Base-by-base conservation (phyloP, 1,140 invertebrate genomes). In the Belonocnema kinseyi region DNA sequence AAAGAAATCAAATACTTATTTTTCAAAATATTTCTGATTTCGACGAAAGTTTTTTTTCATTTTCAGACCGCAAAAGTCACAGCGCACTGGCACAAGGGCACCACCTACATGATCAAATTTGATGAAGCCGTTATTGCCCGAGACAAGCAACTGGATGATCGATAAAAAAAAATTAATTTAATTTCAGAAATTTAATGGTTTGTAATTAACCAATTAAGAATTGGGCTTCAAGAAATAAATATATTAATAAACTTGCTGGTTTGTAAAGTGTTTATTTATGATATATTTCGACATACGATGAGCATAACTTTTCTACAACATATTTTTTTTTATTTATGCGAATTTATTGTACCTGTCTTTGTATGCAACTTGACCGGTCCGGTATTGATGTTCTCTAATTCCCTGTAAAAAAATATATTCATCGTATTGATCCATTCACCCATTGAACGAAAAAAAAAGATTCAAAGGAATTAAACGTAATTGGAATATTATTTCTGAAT, bases 31-130 rank as follows among this genome's bases (percentile, higher is more conserved):
- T 46, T 46, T 46, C 40, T 10, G 7, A 11, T 46, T 46, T 46
- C 11, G 1, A 10, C 7, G 10, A 46, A 46, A 46, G n/a, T 46
- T 11, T 46, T 11, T 46, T 75, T 85, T 53, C 46, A 16, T 56
- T 95, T 95, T 56, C 91, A 99, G 97, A 95, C 97, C 70, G 97
- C 97, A 50, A 99, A 99, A 93, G 98, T 99, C 1, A 97, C 97
- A 8, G 97, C 98, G 3, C 98, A 99, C 91, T 99, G 98, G 98
- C 98, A 99, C 90, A 99, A 99, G 92, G 99, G 98, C 78, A 99
- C 98, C 19, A 99, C 99, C 1, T 99, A 99, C 86, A 98, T 99
- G 96, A 97, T 99, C 17, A 98, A 99, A 91, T 99, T 99, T 93
- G 98, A 99, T 85, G 97, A 99, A 87, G 94, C 95, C 77, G 98